These are phyloP conservation scores for Egretta garzetta DNA, from an alignment of 2,113 vertebrate species.

Conservation along the genomic window DNA sequence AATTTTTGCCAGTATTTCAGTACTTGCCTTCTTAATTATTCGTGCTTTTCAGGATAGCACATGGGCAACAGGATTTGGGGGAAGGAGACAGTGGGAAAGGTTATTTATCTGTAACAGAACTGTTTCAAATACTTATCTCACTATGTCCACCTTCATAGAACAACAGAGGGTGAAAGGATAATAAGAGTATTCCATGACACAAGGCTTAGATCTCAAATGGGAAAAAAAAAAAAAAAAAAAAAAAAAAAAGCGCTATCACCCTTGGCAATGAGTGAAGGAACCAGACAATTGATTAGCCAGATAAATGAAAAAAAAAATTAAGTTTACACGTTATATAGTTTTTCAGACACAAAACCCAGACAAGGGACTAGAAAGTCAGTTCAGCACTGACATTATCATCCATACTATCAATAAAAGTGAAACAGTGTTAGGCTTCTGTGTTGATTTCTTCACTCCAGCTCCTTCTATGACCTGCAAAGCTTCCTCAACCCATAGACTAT, in stretches of 20 bases:
- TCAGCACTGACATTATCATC: not conserved
- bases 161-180: not conserved
- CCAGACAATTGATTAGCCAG: not conserved
- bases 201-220: not conserved
- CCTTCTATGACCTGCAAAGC: not conserved
- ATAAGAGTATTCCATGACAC: not conserved
- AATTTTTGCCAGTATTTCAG: not conserved
- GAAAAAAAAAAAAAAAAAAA: too few relatives aligned
- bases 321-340: not conserved
- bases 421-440: not conserved
- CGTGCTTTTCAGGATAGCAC: not conserved
- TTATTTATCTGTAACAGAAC: not conserved
- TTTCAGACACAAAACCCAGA: not conserved
- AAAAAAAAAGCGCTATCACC: not conserved
- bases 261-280: not conserved
- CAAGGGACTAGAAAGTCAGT: not conserved
- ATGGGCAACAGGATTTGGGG: not conserved
- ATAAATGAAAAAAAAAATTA: not conserved
- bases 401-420: not conserved
- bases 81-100: not conserved
- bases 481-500: not conserved
- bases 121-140: not conserved
- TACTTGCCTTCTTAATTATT: not conserved
- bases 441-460: not conserved
- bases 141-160: not conserved